Base-by-base conservation (phyloP, 2,888 invertebrate species). In the Trichogramma dendrolimi region DNA sequence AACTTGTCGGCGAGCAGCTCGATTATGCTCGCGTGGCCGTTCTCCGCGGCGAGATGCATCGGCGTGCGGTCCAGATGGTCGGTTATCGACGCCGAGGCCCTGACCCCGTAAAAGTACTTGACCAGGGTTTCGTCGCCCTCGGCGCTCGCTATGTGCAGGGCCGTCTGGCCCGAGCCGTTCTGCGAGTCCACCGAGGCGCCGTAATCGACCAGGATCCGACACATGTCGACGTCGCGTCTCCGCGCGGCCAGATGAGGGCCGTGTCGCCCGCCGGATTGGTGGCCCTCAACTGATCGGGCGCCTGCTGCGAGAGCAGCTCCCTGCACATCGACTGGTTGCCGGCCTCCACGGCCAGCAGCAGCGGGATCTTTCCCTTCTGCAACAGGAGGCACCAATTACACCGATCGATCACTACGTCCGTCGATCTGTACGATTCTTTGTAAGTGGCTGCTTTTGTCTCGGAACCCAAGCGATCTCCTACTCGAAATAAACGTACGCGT, bases 51-150 rank as follows among this genome's bases (percentile, higher is more conserved):
- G 73, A 98, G 83, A 80, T 98, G 97, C 86, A 98, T 92, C 0
- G 98, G 96, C 2, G 96, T 96, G 53, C 97, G 89, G 81, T 99
- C 98, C 84, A 95, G 94, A 79, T 94, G 93, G 80, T 99, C 98
- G 61, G 91, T 87, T 71, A 97, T 90, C 70, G 94, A 91, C 4
- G 98, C 96, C 70, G 95, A 94, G 10, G 97, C 98, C 71, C 95
- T 87, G 60, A 94, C 92, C 55, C 93, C 91, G 78, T 96, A 95
- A 79, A 99, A 93, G 80, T 95, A 95, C 79, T 97, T 97, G 51
- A 98, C 90, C 67, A 97, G 82, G 0, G 89, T 86, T 75, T 98
- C 97, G 75, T 99, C 97, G 0, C 98, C 98, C 76, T 94, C 93
- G 44, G 93, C 92, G 4, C 97, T 94, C 0, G 96, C 94, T 69